A percentile compares a stretch with the other conserved stretches of the same genome.
Evolutionary conservation across 2,797 vertebrate species (phyloP).

Genomic region (Poecile montanus): DNA sequence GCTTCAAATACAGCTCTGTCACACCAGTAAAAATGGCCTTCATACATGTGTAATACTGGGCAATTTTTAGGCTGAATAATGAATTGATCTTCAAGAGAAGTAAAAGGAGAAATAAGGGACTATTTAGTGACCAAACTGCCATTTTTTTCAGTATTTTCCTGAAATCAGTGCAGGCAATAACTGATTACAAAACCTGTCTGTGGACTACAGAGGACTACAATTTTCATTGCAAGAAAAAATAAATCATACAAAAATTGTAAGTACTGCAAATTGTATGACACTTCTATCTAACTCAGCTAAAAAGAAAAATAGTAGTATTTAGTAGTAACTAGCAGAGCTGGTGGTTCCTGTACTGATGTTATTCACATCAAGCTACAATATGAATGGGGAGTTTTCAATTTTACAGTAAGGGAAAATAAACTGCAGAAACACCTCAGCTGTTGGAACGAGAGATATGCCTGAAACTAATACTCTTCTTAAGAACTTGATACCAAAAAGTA

Average conservation of each 20-base stretch:
- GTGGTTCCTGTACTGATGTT: not conserved
- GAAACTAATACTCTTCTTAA: not conserved
- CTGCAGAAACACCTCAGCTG: fast-evolving
- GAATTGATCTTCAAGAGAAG: not conserved
- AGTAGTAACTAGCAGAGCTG: not conserved
- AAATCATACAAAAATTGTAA: not conserved
- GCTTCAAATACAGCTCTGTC: not conserved
- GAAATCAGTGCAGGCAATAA: not conserved
- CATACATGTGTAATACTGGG: not conserved
- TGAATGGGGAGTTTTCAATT: not conserved
- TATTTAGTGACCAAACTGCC: not conserved
- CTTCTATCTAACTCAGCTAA: not conserved
- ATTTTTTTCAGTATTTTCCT: not conserved
- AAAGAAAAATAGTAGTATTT: not conserved
- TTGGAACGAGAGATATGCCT: not conserved
- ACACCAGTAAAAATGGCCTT: not conserved
- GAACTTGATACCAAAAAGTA: not conserved
- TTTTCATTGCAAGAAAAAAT: not conserved
- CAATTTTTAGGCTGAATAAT: not conserved
- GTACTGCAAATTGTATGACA: not conserved
- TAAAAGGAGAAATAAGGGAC: not conserved
- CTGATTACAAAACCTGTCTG: not conserved
- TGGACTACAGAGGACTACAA: not conserved
- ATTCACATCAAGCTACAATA: not conserved
- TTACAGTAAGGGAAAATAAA: not conserved